phyloP scores from a whole-genome alignment of 2,113 vertebrate species.

The Prolemur simus region DNA sequence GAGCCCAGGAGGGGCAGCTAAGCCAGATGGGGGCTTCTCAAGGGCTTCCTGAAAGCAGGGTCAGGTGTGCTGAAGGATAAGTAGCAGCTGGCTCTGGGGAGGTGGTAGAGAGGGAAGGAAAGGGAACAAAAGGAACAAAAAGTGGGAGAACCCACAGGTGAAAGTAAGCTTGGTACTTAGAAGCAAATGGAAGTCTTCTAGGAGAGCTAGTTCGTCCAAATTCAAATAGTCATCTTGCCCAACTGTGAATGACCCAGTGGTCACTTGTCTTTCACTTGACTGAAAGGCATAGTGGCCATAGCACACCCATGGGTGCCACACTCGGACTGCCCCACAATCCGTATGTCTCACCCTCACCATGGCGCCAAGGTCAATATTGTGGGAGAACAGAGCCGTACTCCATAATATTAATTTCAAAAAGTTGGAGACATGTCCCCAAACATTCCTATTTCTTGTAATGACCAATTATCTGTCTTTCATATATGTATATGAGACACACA shows the following conservation, averaged over 20 bases:
- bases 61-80: neutral
- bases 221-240: neutral
- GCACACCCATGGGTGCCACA: neutral
- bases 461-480: neutral
- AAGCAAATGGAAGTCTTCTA: neutral
- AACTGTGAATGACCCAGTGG: neutral
- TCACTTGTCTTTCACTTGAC: neutral
- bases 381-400: neutral
- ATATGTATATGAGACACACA: neutral
- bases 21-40: neutral
- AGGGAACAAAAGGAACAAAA: neutral
- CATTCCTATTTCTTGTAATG: neutral
- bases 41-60: neutral
- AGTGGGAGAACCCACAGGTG: too few species aligned
- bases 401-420: neutral
- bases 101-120: neutral
- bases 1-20: neutral
- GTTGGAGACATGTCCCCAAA: neutral
- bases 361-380: neutral
- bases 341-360: too few species aligned
- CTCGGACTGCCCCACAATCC: neutral
- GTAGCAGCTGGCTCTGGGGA: neutral
- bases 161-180: neutral
- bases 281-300: neutral
- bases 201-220: neutral